Evolutionary conservation across 2,797 vertebrate genomes (phyloP), one percentile per base, ranked within the genome.

Genomic region (Streptopelia turtur): DNA sequence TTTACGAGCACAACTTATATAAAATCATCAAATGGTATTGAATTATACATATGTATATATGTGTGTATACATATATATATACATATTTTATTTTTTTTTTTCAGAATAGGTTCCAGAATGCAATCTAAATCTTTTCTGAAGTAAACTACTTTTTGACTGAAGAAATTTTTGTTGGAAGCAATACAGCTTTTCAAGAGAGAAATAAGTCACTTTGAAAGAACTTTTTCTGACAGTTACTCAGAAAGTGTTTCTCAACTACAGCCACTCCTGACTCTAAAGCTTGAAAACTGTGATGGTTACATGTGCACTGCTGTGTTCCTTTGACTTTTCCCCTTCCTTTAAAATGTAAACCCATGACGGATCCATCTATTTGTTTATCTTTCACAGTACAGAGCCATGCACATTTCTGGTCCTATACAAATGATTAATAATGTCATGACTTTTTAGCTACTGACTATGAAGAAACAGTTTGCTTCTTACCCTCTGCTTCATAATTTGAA

Each of bases 361-460:
- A 87, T 82, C 65, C 39, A 60, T 86, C 68, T 89, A 87, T 95
- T 79, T 96, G 64, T 96, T 97, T 95, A 87, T 95, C 78, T 95
- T 95, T 80, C 60, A 74, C 35, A 43, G 74, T 52, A 87, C 47
- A 72, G 72, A 88, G 27, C 25, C 77, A 66, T 93, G 88, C 39
- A 82, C 71, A 70, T 85, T 90, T 94, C 83, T 95, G 82, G 66
- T 84, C 39, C n/a, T 89, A 92, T 92, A 84, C 66, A 87, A 93
- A 89, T 89, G 95, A 97, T 95, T 95, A 90, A 93, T 93, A 96
- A 87, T 96, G 93, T 95, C 90, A 89, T 37, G 89, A 93, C 90
- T 92, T 90, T 83, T 96, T 52, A 94, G 83, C 53, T 33, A 95
- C 69, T 86, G 76, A 50, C 68, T 87, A 71, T 3, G 70, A 95